Evolutionary conservation across 1,140 invertebrate genomes (phyloP), one percentile per base, ranked within the genome.

Genomic region (Zaprionus lachaisei): DNA sequence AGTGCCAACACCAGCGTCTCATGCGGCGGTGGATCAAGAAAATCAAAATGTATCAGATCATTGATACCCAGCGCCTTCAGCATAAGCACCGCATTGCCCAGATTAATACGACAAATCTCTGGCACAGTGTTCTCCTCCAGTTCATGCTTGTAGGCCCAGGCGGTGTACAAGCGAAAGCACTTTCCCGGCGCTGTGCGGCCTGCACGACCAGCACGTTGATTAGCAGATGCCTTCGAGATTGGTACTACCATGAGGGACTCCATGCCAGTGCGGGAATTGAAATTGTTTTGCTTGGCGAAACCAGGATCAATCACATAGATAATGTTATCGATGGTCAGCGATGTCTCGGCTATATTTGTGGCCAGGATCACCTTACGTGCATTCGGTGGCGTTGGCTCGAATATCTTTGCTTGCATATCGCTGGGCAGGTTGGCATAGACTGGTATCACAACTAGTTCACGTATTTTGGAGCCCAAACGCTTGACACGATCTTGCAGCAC

Each of bases 291-390:
- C 93, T 99, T 99, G 51, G 98, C 98, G 94, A 99, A 99, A 2
- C 99, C 99, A 20, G 98, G 98, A 94, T 99, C 99, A 82, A 99
- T 99, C 0, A 99, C 99, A 94, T 99, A 99, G 61, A 98, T 97
- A 76, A 99, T 99, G 83, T 99, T 99, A 93, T 99, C 99, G 78
- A 99, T 99, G 2, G 99, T 99, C 11, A 99, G 93, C 5, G 98
- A 99, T 20, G 99, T 99, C 94, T 99, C 99, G 1, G 99, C 99
- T 92, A 99, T 99, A 93, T 99, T 99, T 28, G 99, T 99, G 2
- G 99, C 99, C 26, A 99, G 93, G 17, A 99, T 96, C 22, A 99
- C 97, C 96, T 98, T 99, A 84, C 99, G 94, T 1, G 98, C 97
- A 64, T 97, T 97, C 28, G 97, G 96, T 62, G 98, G 98, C 20